Percentiles rank a stretch among this genome's conserved stretches.
Evolutionary conservation across 2,797 vertebrate genomes (phyloP).

Genomic region (Allochrocebus solatus): DNA sequence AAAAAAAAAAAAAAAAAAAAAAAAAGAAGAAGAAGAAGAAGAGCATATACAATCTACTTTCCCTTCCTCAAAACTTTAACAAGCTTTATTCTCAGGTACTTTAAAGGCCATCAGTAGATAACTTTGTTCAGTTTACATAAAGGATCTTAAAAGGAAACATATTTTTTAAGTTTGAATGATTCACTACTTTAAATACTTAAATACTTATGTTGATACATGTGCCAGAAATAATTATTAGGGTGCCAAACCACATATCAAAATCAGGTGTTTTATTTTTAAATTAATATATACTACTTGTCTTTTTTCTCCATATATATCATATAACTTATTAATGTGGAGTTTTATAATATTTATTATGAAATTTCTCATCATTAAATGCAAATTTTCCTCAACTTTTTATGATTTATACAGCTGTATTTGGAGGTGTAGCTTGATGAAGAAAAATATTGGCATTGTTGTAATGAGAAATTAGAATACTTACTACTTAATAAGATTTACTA

Average conservation of each 20-base stretch:
- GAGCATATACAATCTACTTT: neutral
- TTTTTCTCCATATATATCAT: conserved; percentile 43
- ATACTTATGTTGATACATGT: conserved; percentile 15
- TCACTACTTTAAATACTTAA: conserved; percentile 61
- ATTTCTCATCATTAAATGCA: conserved; percentile 58
- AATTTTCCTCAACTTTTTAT: conserved; percentile 46
- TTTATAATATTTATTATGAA: conserved; percentile 64
- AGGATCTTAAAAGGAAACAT: conserved; percentile 42
- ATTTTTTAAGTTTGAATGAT: conserved; percentile 54
- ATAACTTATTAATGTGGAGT: conserved; percentile 51
- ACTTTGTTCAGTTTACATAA: conserved; percentile 25
- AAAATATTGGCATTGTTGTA: conserved; percentile 30
- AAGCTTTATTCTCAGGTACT: neutral
- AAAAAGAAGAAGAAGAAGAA: neutral
- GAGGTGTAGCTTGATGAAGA: conserved; percentile 28
- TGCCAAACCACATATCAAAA: conserved; percentile 59
- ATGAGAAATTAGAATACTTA: conserved; percentile 31
- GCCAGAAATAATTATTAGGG: conserved; percentile 59
- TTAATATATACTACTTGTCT: conserved; percentile 20
- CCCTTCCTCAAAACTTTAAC: neutral
- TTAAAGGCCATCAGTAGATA: conserved; percentile 45
- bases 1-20: neutral
- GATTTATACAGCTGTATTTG: conserved; percentile 43
- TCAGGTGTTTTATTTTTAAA: conserved; percentile 64
- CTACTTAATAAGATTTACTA: conserved; percentile 19